phyloP scores from a whole-genome alignment of 2,888 invertebrate species.

The Pomacea canaliculata region DNA sequence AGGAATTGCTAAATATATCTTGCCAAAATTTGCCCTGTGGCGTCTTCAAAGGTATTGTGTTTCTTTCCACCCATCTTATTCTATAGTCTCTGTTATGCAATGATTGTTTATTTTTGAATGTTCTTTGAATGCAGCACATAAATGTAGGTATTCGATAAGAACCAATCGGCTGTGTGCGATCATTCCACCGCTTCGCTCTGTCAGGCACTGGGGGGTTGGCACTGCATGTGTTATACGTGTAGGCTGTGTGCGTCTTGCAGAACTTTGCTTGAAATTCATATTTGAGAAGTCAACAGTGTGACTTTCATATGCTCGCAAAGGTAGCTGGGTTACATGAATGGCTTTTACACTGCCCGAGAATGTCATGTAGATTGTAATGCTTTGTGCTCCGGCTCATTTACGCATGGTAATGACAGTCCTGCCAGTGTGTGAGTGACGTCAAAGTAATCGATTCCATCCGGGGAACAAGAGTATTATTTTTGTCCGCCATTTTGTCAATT shows the following conservation, averaged over 20 bases:
- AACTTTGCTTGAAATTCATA: conserved; percentile 19
- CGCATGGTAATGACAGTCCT: conserved; percentile 25
- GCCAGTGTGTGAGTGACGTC: conserved; percentile 39
- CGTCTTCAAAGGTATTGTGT: conserved; percentile 21
- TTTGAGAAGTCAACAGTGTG: conserved; percentile 6
- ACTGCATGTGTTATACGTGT: conserved; percentile 20
- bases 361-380: conserved; percentile 17
- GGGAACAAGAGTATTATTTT: conserved; percentile 66
- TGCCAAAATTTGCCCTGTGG: conserved; percentile 24
- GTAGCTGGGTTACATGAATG: conserved; percentile 17
- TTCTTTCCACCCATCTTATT: conserved; percentile 3
- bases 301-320: conserved; percentile 13
- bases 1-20: conserved; percentile 22
- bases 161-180: conserved; percentile 15
- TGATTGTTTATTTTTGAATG: not conserved
- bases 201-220: conserved; percentile 13
- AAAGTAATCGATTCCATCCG: conserved; percentile 51
- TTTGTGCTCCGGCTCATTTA: conserved; percentile 2
- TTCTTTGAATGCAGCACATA: conserved; percentile 3
- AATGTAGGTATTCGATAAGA: conserved; percentile 8
- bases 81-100: not conserved
- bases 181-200: conserved; percentile 14
- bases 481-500: conserved; percentile 54
- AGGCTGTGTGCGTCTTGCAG: conserved; percentile 13
- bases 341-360: conserved; percentile 16